Percentiles rank a stretch among this genome's conserved stretches.
Evolutionary conservation across 2,113 vertebrate species (phyloP).

Genomic region (Piprites chloris): DNA sequence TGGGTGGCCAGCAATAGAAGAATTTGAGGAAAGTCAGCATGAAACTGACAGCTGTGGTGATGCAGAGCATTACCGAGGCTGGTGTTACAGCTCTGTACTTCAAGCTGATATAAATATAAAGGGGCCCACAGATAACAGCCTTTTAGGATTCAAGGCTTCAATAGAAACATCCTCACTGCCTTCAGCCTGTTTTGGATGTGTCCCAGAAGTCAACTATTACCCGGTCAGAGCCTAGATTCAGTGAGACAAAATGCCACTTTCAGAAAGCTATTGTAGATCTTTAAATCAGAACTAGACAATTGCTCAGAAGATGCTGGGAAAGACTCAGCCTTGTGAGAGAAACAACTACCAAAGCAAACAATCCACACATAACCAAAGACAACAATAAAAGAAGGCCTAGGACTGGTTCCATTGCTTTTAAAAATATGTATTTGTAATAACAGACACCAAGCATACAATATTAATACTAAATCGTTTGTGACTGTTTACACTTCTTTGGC

Average conservation of each 20-base stretch:
- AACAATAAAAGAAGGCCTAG: background rate
- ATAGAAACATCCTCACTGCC: background rate
- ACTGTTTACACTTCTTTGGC: background rate
- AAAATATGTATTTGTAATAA: background rate
- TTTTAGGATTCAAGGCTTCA: background rate
- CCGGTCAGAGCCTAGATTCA: background rate
- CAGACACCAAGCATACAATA: background rate
- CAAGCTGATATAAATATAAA: background rate
- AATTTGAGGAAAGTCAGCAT: background rate
- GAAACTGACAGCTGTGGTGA: background rate
- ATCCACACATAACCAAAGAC: background rate
- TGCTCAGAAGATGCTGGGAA: background rate
- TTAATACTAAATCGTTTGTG: background rate
- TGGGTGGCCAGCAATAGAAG: constrained; percentile 1
- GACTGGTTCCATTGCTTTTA: background rate
- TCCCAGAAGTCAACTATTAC: background rate
- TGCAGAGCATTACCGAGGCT: background rate
- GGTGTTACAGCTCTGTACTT: background rate
- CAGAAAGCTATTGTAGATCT: background rate
- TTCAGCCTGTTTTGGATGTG: background rate
- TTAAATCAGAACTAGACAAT: background rate
- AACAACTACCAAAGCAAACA: background rate
- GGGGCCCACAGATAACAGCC: background rate
- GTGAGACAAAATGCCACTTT: background rate
- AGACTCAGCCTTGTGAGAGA: background rate